Evolutionary conservation across 2,113 vertebrate species (phyloP).

Genomic region (Tachysurus vachellii): DNA sequence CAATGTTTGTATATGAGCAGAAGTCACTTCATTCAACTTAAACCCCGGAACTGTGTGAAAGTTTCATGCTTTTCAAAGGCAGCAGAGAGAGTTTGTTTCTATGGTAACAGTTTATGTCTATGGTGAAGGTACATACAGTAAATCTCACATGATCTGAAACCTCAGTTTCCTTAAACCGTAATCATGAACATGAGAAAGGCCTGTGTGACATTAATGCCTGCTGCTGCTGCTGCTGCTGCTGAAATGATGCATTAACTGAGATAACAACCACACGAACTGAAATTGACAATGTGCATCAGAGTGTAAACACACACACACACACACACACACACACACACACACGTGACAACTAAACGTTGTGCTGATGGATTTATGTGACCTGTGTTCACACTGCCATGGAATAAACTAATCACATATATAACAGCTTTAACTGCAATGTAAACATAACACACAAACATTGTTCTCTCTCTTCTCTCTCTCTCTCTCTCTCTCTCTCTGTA

Average conservation of each 20-base stretch:
- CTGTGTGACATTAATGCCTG: not conserved
- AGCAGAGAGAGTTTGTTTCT: not conserved
- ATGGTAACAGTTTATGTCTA: not conserved
- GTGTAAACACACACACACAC: not conserved
- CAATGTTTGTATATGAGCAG: not conserved
- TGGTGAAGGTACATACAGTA: not conserved
- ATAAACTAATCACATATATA: not conserved
- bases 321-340: not conserved
- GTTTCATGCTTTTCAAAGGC: not conserved
- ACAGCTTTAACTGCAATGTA: not conserved
- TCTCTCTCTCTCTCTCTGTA: conserved; percentile 16
- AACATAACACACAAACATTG: not conserved
- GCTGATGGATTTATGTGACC: not conserved
- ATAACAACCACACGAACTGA: not conserved
- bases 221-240: not conserved
- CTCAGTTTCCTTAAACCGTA: not conserved
- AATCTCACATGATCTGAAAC: not conserved
- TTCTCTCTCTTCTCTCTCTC: not conserved
- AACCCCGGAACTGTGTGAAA: not conserved
- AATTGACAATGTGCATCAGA: not conserved
- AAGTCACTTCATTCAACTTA: not conserved
- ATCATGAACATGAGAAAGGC: not conserved
- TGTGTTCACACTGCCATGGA: not conserved
- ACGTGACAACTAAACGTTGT: not conserved
- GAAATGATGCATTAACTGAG: not conserved